Base-by-base conservation (phyloP, 1,140 invertebrate species). In the Drosophila sp. region DNA sequence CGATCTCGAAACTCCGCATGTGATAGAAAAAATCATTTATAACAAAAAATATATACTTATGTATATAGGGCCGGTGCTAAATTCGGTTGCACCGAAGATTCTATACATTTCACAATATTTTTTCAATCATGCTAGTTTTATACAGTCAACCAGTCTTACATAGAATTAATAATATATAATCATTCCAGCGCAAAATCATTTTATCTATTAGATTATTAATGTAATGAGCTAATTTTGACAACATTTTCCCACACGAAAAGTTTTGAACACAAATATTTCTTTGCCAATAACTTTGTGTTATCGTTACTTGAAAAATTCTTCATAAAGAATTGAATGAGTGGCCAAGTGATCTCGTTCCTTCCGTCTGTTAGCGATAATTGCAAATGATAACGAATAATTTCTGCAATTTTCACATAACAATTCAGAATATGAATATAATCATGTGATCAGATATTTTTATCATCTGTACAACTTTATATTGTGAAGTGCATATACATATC, bases 61-160 rank as follows among this genome's bases (percentile, higher is more conserved):
- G 35, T 38, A 38, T 47, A 7, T 47, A 27, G 23, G 44, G 25
- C 23, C 3, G 7, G 23, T 50, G 44, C 23, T 25, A 27, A 8
- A 7, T 50, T 27, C 23, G 23, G 44, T 25, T 50, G 7, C 7
- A 50, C 23, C 44, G 23, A 50, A 27, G 25, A 50, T 50, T 10
- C 23, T 50, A 50, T 50, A 50, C 44, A 50, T 23, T 50, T 50
- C 44, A 50, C 44, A 50, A 27, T 50, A 23, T 25, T 25, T 47
- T 3, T 44, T 6, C 17, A 1, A 41, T 7, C n/a, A 23, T 17
- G n/a, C n/a, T 25, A 25, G 44, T 23, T 23, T 17, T 23, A 17
- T 17, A 47, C 44, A 47, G 44, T 47, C 44, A 7, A 47, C 44
- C 44, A 47, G 44, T 47, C 44, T 47, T 25, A 47, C 23, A 50